phyloP scores from a whole-genome alignment of 2,113 vertebrate species.

The Callorhinus ursinus region DNA sequence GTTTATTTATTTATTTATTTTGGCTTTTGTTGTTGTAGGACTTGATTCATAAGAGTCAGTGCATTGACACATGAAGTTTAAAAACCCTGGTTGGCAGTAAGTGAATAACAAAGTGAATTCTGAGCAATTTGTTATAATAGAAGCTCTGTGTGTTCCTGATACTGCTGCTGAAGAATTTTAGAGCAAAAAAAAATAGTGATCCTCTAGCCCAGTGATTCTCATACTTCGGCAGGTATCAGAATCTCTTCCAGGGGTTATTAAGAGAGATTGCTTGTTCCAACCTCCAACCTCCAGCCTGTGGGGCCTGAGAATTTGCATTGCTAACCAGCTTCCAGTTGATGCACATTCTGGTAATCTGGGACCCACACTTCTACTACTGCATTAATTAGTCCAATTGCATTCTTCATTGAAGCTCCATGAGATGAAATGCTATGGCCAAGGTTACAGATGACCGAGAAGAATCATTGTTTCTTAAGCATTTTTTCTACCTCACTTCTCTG shows the following conservation, averaged over 20 bases:
- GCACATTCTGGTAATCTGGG: neutral
- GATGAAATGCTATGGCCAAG: too few relatives aligned
- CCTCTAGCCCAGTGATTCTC: neutral
- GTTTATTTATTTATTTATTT: neutral
- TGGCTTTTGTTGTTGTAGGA: neutral
- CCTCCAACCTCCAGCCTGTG: neutral
- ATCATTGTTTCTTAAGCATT: too few relatives aligned
- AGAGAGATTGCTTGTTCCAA: neutral
- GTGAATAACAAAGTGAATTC: neutral
- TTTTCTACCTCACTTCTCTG: neutral
- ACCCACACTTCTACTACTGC: neutral
- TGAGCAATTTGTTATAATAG: neutral
- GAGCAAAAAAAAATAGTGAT: neutral
- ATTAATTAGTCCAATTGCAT: fast-evolving
- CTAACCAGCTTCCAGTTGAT: neutral
- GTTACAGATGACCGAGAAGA: neutral
- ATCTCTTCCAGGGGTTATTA: neutral
- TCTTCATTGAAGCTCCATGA: neutral
- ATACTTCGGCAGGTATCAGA: neutral
- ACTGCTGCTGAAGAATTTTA: neutral
- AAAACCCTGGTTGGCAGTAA: too few relatives aligned
- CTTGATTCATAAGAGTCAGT: neutral
- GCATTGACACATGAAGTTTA: neutral
- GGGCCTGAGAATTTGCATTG: neutral
- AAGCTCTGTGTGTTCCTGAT: neutral